Evolutionary conservation across 1,140 invertebrate genomes (phyloP), one percentile per base, ranked within the genome.

Genomic region (Temnothorax curvispinosus): DNA sequence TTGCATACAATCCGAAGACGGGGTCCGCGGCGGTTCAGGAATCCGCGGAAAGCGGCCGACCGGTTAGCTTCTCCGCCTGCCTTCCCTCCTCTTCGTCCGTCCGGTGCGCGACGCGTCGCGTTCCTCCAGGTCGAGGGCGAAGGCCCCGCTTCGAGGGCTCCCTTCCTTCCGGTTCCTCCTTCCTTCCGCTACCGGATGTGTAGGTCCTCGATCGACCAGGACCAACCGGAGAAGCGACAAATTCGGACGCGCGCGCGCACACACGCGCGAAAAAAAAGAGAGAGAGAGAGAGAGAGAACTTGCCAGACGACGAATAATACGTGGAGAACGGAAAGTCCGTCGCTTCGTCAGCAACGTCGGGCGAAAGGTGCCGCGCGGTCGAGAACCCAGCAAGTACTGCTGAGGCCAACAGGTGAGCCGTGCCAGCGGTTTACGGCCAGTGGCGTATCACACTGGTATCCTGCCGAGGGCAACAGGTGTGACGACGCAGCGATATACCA

Each of bases 331-430:
- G 44, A 71, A 41, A 11, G 54, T 74, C 41, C 52, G 78, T 58
- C 62, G n/a, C 58, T 78, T 77, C 75, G 44, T 65, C 76, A 76
- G 47, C 86, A 88, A 86, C 60, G 75, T 60, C 77, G 62, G 74
- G 85, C 85, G 85, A 84, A 88, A 85, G 80, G 87, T 89, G 88
- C 92, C 92, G 91, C 88, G 78, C 92, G 87, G 76, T 92, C 71
- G 91, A 92, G 90, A 92, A 90, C 88, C 88, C 91, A 91, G 90
- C 74, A 88, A 91, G 88, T 88, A 93, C 92, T 93, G 91, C 50
- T 90, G 90, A 92, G 88, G 91, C 92, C 93, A 93, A 93, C 93
- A 93, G 92, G 93, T 93, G 92, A 93, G 92, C 89, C 87, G 69
- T 91, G 92, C 92, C 92, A 93, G 85, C 93, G 88, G 90, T 92